Percentiles rank a stretch among this genome's conserved stretches.
Conservation (phyloP, 2,888 invertebrate species). For the Laspeyria flexula region DNA sequence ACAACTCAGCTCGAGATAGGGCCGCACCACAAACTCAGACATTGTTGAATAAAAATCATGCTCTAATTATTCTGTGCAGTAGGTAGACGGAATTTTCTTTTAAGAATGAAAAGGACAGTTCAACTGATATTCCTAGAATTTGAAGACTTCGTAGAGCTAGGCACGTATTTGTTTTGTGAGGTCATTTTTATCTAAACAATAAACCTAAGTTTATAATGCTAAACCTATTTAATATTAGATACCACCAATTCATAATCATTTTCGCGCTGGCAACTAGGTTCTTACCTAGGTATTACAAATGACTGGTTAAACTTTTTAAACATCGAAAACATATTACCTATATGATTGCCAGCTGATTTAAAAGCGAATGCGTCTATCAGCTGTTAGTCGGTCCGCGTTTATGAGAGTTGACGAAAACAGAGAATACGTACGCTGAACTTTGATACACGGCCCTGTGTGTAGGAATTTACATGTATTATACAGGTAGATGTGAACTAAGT, state of each 20-base stretch:
- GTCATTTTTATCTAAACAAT: too few species aligned
- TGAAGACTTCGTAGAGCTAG: too few species aligned
- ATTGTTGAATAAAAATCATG: constrained; percentile 51
- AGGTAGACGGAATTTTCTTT: not conserved
- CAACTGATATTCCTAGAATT: not conserved
- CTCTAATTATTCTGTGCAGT: constrained; percentile 47
- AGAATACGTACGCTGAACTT: not conserved
- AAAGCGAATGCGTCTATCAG: constrained; percentile 16
- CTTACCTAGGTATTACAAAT: too few species aligned
- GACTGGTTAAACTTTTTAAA: not conserved
- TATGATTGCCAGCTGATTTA: constrained; percentile 15
- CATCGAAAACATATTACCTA: constrained; percentile 20
- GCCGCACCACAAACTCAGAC: constrained; percentile 46
- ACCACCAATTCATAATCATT: too few species aligned
- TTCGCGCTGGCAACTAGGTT: too few species aligned
- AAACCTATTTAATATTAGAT: too few species aligned
- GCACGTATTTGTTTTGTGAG: too few species aligned
- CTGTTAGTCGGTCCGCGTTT: constrained; percentile 13
- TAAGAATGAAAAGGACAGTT: constrained; percentile 5
- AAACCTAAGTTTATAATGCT: too few species aligned
- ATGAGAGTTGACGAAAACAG: constrained; percentile 1
- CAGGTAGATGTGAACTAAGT: too few species aligned
- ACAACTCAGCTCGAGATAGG: constrained; percentile 50
- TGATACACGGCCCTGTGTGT: not conserved
- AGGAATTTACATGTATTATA: not conserved